A percentile compares a stretch with the other conserved stretches of the same genome.
Conservation (phyloP, 2,113 vertebrate species). For the Sigmodon hispidus region DNA sequence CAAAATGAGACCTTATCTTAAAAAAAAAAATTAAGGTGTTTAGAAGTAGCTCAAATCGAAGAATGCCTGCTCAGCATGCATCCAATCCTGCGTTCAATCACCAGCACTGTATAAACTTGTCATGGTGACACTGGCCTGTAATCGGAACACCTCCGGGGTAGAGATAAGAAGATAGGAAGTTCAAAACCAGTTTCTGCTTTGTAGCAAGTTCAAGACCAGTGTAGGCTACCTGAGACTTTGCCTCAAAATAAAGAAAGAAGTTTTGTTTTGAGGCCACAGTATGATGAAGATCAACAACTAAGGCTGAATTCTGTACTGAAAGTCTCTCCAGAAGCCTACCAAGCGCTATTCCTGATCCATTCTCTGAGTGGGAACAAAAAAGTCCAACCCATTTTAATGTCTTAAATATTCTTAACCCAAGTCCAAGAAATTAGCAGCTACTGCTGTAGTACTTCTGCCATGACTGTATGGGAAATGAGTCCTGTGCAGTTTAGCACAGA, state of each 20-base stretch:
- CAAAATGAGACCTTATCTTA: not conserved
- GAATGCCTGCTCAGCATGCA: not conserved
- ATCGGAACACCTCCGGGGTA: not conserved
- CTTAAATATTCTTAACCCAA: slow-evolving; percentile 9
- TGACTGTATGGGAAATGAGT: not conserved
- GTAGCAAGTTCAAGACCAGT: not conserved
- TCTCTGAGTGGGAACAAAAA: slow-evolving; percentile 29
- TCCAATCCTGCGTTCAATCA: not conserved
- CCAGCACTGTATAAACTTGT: too few relatives aligned
- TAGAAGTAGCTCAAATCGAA: too few relatives aligned
- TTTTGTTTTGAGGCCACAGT: not conserved
- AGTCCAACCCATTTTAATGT: slow-evolving; percentile 41
- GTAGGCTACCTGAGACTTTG: too few relatives aligned
- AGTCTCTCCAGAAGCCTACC: not conserved
- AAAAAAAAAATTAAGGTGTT: not conserved
- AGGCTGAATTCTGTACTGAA: not conserved
- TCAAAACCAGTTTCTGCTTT: not conserved
- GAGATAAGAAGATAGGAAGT: not conserved
- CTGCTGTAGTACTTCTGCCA: not conserved
- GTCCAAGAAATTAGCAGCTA: not conserved
- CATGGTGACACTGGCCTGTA: not conserved
- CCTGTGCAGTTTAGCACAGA: not conserved
- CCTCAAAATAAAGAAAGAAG: not conserved
- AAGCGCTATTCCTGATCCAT: not conserved
- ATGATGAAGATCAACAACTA: not conserved